Evolutionary conservation across 2,113 vertebrate genomes (phyloP), one percentile per base, ranked within the genome.

Genomic region (human (Homo sapiens)): DNA sequence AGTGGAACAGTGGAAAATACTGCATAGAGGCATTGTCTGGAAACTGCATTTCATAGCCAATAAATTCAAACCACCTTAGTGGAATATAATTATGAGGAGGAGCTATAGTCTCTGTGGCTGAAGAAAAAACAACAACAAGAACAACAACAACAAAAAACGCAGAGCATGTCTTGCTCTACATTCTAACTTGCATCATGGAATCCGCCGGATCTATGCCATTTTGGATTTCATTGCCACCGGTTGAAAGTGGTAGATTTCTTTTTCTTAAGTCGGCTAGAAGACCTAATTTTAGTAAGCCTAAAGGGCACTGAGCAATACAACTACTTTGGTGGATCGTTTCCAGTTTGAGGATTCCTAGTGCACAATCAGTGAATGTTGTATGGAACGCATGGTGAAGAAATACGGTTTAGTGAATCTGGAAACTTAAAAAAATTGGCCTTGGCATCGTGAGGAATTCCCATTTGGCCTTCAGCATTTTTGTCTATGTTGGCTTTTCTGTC

Each of bases 1-100:
- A 89, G 13, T 96, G n/a, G 81, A 92, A 73, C 95, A 98, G 86
- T 97, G 48, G 92, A 96, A 98, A 76, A 91, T 45, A 79, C 27
- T 93, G 27, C 13, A 9, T 25, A 88, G 25, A 45, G 79, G 11
- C 82, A 92, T 64, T 88, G 35, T 20, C 90, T 97, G 4, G 12
- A 75, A 48, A 59, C 38, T 95, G 8, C 59, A 59, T 94, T 93
- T 93, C 38, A 68, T 93, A 92, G 75, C n/a, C 73, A 92, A 10
- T 75, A 97, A 90, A 94, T 96, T 6, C 30, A 25, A 83, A 3
- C 11, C 3, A 82, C 32, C 3, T 70, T 72, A 93, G 22, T 0
- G 17, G 48, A 80, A 72, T 93, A 18, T 86, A 83, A 97, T 95
- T 78, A 93, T 40, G n/a, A 93, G 55, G 50, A 85, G 6, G 72